These are phyloP conservation scores for Florisuga fusca DNA, from an alignment of 2,797 vertebrate genomes.

Conservation along the genomic window DNA sequence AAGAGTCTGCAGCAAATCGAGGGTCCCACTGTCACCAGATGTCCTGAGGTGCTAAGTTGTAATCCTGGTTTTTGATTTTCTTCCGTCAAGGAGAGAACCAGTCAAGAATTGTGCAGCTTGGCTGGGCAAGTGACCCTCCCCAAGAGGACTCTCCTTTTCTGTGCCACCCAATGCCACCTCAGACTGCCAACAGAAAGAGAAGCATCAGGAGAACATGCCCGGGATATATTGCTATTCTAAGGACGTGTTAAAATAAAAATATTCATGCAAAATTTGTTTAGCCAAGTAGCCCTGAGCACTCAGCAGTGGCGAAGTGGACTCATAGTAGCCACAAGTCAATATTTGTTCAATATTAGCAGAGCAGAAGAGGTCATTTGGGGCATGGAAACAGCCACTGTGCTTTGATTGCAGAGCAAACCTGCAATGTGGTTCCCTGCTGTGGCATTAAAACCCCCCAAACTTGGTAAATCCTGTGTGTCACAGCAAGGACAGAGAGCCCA, in stretches of 20 bases:
- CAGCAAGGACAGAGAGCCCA: conserved; percentile 6
- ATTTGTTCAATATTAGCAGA: conserved; percentile 17
- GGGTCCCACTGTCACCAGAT: neutral
- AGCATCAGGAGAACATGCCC: neutral
- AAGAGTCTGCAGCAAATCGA: neutral
- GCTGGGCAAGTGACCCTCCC: neutral
- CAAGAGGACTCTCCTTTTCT: neutral
- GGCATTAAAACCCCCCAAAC: neutral
- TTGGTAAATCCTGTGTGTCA: neutral
- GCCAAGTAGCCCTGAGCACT: conserved; percentile 57
- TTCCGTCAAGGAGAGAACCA: neutral
- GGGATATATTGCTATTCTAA: neutral
- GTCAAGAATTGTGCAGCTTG: neutral
- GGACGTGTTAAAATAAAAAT: conserved; percentile 30
- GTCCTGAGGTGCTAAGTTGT: neutral
- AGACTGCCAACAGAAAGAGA: neutral
- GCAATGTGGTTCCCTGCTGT: neutral
- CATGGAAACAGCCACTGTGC: neutral
- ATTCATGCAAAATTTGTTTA: conserved; percentile 66
- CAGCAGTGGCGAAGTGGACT: conserved; percentile 20
- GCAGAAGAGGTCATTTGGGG: neutral
- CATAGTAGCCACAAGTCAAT: conserved; percentile 13
- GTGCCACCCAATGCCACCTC: conserved; percentile 22
- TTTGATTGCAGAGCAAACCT: neutral
- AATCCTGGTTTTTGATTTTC: neutral